Evolutionary conservation across 2,888 invertebrate genomes (phyloP), one percentile per base, ranked within the genome.

Genomic region (Chrysotoxum bicinctum): DNA sequence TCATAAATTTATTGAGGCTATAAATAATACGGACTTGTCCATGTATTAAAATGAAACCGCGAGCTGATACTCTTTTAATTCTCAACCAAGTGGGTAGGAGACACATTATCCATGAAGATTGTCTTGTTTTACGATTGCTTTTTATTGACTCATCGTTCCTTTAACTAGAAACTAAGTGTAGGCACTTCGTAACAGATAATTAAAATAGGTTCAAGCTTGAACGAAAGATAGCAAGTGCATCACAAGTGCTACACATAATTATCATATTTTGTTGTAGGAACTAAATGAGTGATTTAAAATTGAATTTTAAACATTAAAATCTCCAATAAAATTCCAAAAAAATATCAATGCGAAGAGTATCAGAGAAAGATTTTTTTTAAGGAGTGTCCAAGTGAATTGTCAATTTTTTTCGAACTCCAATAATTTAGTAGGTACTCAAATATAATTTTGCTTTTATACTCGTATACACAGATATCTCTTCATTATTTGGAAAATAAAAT

Each of bases 231-330:
- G 78, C 66, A 78, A 50, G 58, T 72, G 78, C 58, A 50, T 40
- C 30, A 58, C 23, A 50, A 60, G 43, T 79, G 58, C 45, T 64
- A 26, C 48, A 58, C 14, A 66, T 72, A 54, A 72, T 72, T 43
- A 16, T 9, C 9, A n/a, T 58, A 14, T 10, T 32, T 19, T 56
- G 6, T 7, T 5, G 6, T 16, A 40, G 14, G 9, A n/a, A 54
- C 7, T 30, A 1, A 7, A 8, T 60, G 19, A 2, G 26, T 7
- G 12, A 12, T 2, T 50, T 35, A 4, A 21, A 48, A 21, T 23
- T 35, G 14, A 19, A 16, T 19, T n/a, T n/a, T n/a, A n/a, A n/a
- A n/a, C 60, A 50, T 19, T 26, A n/a, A 1, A 40, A 1, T 60
- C 1, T 26, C 5, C 26, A 26, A n/a, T n/a, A n/a, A n/a, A n/a